phyloP scores from a whole-genome alignment of 2,888 invertebrate genomes.

The Amphipyra tragopoginis region DNA sequence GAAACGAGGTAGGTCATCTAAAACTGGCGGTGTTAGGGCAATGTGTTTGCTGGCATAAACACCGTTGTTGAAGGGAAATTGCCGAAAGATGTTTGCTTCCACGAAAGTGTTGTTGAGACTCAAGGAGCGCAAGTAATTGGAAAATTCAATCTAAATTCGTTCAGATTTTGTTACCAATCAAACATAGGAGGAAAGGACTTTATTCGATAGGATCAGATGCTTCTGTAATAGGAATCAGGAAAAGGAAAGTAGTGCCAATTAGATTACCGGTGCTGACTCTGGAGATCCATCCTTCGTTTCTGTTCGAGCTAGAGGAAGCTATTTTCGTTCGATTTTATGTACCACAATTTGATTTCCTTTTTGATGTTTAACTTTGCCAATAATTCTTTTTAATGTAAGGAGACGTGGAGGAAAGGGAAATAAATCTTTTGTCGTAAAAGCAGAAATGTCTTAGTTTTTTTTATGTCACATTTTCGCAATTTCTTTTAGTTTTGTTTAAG shows the following conservation, averaged over 20 bases:
- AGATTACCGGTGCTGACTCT: constrained; percentile 46
- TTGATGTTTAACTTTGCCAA: constrained; percentile 50
- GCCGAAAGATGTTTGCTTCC: constrained; percentile 76
- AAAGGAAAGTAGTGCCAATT: constrained; percentile 45
- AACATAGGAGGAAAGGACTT: constrained; percentile 37
- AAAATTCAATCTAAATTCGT: constrained; percentile 75
- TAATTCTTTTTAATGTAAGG: constrained; percentile 51
- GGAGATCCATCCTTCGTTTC: constrained; percentile 13
- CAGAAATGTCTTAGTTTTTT: constrained; percentile 40
- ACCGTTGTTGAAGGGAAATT: constrained; percentile 73
- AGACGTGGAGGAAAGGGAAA: constrained; percentile 34
- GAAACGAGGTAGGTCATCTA: constrained; percentile 58
- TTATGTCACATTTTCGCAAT: constrained; percentile 17
- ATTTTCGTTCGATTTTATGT: constrained; percentile 36
- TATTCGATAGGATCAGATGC: constrained; percentile 47
- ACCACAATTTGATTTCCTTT: constrained; percentile 29
- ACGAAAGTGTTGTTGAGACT: constrained; percentile 68
- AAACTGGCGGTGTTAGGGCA: constrained; percentile 63
- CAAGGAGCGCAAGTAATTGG: constrained; percentile 71
- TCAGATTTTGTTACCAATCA: constrained; percentile 64
- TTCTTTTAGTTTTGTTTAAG: constrained; percentile 5
- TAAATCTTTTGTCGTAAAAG: constrained; percentile 55
- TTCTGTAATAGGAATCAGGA: constrained; percentile 38
- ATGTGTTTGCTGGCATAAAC: constrained; percentile 78
- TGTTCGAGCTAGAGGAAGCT: constrained; percentile 10